Percentiles rank a stretch among this genome's conserved stretches.
Conservation (phyloP, 2,113 vertebrate species). For the Actenoides lindsayi region DNA sequence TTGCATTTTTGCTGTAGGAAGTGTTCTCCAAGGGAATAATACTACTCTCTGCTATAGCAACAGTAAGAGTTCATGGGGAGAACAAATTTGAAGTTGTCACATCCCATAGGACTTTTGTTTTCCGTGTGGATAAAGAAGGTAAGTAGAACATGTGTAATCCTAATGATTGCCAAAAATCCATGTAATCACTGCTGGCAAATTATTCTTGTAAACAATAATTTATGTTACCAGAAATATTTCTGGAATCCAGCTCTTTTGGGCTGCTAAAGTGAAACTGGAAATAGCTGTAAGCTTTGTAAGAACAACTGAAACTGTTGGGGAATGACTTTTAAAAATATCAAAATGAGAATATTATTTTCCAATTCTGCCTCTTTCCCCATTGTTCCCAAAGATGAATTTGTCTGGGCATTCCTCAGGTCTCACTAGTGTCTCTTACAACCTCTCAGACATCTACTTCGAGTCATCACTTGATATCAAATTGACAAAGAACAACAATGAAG, state of each 20-base stretch:
- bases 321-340: not conserved
- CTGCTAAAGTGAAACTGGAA: not conserved
- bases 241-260: not conserved
- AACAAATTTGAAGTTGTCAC: slow-evolving; percentile 95
- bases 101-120: slow-evolving; percentile 89
- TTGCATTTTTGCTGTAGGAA: slow-evolving; percentile 79
- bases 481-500: not conserved
- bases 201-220: not conserved
- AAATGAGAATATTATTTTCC: not conserved
- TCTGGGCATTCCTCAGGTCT: not conserved
- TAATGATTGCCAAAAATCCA: not conserved
- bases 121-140: slow-evolving; percentile 95
- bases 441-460: not conserved
- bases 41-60: slow-evolving; percentile 83
- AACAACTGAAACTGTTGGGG: not conserved
- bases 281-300: not conserved
- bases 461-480: slow-evolving; percentile 4
- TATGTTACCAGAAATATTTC: not conserved
- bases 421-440: not conserved
- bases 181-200: not conserved
- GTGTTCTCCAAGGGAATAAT: slow-evolving; percentile 97
- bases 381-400: not conserved
- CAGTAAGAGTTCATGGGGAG: slow-evolving; percentile 85
- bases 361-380: not conserved
- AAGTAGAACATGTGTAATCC: slow-evolving; percentile 7